Conservation (phyloP, 2,113 vertebrate genomes). For the Tympanuchus pallidicinctus region DNA sequence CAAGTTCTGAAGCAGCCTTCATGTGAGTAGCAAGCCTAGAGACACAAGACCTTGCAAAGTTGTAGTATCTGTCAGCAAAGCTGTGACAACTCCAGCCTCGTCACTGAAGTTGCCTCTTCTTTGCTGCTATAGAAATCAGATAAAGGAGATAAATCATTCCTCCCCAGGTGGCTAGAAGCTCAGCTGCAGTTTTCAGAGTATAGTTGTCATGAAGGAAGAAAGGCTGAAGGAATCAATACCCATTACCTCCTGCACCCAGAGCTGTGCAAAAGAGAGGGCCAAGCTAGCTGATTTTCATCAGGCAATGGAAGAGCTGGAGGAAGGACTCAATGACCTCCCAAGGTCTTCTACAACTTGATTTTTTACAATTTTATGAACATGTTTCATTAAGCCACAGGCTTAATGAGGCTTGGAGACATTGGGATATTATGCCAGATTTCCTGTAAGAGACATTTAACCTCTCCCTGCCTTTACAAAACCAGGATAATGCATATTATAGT, state of each 20-base stretch:
- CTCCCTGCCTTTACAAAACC: background rate
- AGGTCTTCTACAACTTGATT: background rate
- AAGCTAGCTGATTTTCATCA: background rate
- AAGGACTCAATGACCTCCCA: background rate
- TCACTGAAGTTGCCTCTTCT: background rate
- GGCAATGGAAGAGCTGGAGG: background rate
- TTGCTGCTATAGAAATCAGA: background rate
- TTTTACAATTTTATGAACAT: background rate
- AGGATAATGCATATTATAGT: background rate
- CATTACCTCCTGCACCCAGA: background rate
- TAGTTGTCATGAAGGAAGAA: background rate
- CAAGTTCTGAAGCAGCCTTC: background rate
- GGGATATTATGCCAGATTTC: background rate
- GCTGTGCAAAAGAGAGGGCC: background rate
- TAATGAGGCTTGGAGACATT: background rate
- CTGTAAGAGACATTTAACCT: background rate
- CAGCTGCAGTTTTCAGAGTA: background rate
- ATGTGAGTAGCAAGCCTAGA: background rate
- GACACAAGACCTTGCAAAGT: background rate
- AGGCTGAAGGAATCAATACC: background rate
- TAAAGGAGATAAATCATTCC: background rate
- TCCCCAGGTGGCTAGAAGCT: background rate
- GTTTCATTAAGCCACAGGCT: rapidly evolving
- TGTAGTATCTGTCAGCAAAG: background rate
- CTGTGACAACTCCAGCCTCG: background rate